Conservation (phyloP, 1,140 invertebrate species). For the Pseudomyrmex sp. region DNA sequence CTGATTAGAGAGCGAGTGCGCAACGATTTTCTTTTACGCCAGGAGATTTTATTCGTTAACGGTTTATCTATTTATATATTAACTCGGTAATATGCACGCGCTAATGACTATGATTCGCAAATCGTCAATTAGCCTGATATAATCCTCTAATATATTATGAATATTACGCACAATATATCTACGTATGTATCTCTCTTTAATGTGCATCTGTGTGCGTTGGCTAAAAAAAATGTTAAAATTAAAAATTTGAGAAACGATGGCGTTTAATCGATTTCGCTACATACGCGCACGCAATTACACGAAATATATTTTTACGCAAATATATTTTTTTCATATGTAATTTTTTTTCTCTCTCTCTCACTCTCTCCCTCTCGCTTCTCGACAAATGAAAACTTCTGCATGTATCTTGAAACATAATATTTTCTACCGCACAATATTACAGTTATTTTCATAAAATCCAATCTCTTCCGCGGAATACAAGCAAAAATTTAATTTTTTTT, state of each 20-base stretch:
- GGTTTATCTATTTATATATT: not conserved
- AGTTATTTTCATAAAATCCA: conserved; percentile 48
- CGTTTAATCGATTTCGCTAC: conserved; percentile 12
- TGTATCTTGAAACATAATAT: conserved; percentile 47
- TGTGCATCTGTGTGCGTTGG: not conserved
- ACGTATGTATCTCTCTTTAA: conserved; percentile 1
- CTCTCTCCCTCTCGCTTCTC: not conserved
- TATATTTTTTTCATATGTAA: conserved; percentile 46
- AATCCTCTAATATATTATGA: not conserved
- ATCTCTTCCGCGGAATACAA: conserved; percentile 23
- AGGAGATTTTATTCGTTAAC: conserved; percentile 18
- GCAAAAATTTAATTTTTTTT: conserved; percentile 53
- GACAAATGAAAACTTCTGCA: conserved; percentile 31
- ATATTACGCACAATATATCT: not conserved
- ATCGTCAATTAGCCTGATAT: not conserved
- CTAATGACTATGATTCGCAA: not conserved
- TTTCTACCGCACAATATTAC: conserved; percentile 24
- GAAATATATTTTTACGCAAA: conserved; percentile 33
- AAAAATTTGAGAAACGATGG: conserved; percentile 37
- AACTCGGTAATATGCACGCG: no score
- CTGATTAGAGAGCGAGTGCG: conserved; percentile 11
- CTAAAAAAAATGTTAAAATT: conserved; percentile 17
- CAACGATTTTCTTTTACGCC: not conserved
- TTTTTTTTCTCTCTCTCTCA: not conserved
- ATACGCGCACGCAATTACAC: not conserved